These are phyloP conservation scores for Siniperca scherzeri DNA, from an alignment of 2,797 vertebrate species.

Conservation along the genomic window DNA sequence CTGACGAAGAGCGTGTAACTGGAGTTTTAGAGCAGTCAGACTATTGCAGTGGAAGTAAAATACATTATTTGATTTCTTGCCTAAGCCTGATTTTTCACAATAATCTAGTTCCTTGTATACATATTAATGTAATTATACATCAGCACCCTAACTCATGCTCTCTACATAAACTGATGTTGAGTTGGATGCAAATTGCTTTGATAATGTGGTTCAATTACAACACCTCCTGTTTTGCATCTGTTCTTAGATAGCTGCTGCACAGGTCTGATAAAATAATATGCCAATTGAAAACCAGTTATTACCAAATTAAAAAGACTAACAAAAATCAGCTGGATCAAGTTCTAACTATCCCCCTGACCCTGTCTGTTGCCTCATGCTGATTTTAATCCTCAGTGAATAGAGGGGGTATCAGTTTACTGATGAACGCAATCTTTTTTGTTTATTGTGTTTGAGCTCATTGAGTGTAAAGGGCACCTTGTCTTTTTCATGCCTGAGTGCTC, in stretches of 20 bases:
- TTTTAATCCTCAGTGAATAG: background rate
- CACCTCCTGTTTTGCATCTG: background rate
- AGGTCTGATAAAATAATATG: background rate
- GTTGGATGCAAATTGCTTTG: background rate
- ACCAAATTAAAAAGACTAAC: background rate
- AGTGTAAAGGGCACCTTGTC: slow-evolving; percentile 32
- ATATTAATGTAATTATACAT: background rate
- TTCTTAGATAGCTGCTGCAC: background rate
- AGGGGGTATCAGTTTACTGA: background rate
- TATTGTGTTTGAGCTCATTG: background rate
- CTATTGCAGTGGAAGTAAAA: background rate
- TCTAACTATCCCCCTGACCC: background rate
- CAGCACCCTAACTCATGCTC: background rate
- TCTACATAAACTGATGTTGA: background rate
- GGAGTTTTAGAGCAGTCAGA: background rate
- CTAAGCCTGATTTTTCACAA: background rate
- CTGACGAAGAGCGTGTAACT: background rate
- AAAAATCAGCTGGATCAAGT: background rate
- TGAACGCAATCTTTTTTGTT: background rate
- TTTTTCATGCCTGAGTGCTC: slow-evolving; percentile 8
- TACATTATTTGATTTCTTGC: background rate
- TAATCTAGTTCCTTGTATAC: background rate
- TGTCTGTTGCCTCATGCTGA: background rate
- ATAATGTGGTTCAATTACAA: background rate
- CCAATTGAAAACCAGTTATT: background rate